A percentile compares a stretch with the other conserved stretches of the same genome.
These are phyloP conservation scores for Sturnus vulgaris DNA, from an alignment of 2,113 vertebrate species.

Conservation along the genomic window DNA sequence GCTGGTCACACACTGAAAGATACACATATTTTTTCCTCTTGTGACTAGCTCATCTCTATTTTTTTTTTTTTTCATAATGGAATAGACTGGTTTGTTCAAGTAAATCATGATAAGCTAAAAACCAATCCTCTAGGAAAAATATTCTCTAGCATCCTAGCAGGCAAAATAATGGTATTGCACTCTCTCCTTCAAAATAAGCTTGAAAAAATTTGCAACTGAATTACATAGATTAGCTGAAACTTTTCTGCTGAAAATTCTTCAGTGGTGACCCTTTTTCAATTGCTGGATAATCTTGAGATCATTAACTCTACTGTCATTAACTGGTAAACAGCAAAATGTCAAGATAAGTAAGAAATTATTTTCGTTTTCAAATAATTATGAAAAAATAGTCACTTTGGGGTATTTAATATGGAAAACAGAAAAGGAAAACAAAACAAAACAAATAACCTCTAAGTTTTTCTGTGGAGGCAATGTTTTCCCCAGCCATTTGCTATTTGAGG, in stretches of 20 bases:
- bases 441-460: not conserved
- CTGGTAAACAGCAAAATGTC: not conserved
- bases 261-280: not conserved
- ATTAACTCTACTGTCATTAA: not conserved
- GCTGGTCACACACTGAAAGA: not conserved
- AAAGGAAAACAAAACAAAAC: not conserved
- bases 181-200: not conserved
- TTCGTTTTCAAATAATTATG: not conserved
- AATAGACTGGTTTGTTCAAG: not conserved
- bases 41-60: not conserved
- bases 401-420: not conserved
- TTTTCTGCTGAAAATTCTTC: not conserved
- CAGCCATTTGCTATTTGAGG: not conserved
- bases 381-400: not conserved
- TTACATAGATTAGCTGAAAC: not conserved
- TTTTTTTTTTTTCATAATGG: not conserved
- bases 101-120: not conserved
- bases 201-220: not conserved
- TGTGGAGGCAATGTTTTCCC: not conserved
- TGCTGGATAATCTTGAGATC: not conserved
- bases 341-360: not conserved
- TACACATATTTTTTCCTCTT: not conserved
- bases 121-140: not conserved
- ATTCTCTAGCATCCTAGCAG: not conserved
- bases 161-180: not conserved